Evolutionary conservation across 2,113 vertebrate species (phyloP).

Genomic region (Tachycineta bicolor): DNA sequence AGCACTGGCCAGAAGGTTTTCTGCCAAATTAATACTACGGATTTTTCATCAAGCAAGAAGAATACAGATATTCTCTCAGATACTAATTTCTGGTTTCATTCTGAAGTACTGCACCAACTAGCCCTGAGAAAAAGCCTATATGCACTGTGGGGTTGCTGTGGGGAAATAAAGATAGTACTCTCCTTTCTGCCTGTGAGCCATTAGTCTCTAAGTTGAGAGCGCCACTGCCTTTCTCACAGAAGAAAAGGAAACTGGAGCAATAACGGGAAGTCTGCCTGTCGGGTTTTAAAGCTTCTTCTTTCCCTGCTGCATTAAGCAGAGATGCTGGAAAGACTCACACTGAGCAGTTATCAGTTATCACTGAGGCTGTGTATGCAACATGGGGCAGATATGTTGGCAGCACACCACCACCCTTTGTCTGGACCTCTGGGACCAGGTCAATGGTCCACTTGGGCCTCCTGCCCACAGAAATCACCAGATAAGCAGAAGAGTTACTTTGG

Average conservation of each 20-base stretch:
- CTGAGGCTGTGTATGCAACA: accelerated
- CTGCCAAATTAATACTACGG: background rate
- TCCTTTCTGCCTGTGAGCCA: background rate
- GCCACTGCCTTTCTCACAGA: background rate
- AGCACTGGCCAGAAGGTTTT: background rate
- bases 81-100: background rate
- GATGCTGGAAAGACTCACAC: background rate
- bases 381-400: background rate
- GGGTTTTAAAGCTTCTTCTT: background rate
- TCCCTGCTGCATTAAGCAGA: background rate
- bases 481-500: background rate
- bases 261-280: background rate
- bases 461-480: background rate
- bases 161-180: background rate
- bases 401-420: background rate
- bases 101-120: background rate
- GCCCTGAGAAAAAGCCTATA: background rate
- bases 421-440: background rate
- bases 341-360: background rate
- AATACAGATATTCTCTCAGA: background rate
- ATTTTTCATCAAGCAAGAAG: background rate
- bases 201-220: background rate
- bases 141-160: background rate
- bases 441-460: background rate
- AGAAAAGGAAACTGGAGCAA: background rate